Base-by-base conservation (phyloP, 1,140 invertebrate genomes). In the Glomeris maerens region DNA sequence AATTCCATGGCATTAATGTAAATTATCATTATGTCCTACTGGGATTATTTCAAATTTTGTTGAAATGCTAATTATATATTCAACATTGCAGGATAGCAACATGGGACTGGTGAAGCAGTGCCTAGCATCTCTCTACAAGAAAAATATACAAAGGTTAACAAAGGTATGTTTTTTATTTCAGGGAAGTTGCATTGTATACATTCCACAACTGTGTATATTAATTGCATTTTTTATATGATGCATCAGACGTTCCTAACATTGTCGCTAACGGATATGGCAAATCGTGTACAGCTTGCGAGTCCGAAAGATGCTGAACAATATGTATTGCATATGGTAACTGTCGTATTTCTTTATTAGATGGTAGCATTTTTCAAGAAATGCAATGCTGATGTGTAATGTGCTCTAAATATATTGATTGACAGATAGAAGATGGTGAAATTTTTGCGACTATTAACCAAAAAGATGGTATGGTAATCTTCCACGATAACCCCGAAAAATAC, bases 351-450 rank as follows among this genome's bases (percentile, higher is more conserved):
- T 29, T 10, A 2, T 45, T 25, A 3, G 17, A 10, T 10, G 17
- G 10, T 36, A 10, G 31, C 10, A 36, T 17, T 36, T 36, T 10
- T 36, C 17, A 36, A 36, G 10, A 36, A 10, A 10, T 17, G 10
- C 31, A 36, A 36, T 10, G 10, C 17, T 36, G 17, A 36, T n/a
- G n/a, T n/a, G n/a, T n/a, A n/a, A n/a, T n/a, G n/a, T n/a, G n/a
- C n/a, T n/a, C n/a, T n/a, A n/a, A n/a, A 29, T 45, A 10, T 50
- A 29, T 27, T 41, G 23, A 47, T 50, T 65, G 67, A 44, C 60
- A 95, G 91, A 97, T 98, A 59, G 88, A 95, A 72, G 88, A 94
- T 69, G 84, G 86, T 46, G 89, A 96, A 73, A 96, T 98, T 56
- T 95, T 84, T 74, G 93, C 92, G 1, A 86, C 84, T 54, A 96